Conservation (phyloP, 2,797 vertebrate species). For the Acomys russatus region DNA sequence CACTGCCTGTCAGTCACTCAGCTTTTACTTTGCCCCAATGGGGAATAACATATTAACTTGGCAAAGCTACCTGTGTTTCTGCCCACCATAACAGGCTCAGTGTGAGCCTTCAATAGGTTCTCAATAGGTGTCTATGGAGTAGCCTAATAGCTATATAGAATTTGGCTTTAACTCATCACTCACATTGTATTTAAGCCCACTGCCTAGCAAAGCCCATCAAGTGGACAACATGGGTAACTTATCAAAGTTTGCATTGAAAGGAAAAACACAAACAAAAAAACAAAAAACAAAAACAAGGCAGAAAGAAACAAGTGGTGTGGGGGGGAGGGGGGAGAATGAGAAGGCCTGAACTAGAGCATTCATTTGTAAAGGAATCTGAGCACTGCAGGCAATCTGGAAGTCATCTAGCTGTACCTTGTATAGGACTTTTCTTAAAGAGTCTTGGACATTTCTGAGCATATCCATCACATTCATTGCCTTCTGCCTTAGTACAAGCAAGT, state of each 20-base stretch:
- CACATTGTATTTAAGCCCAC: neutral
- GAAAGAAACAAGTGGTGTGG: neutral
- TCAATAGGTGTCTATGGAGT: neutral
- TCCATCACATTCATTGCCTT: neutral
- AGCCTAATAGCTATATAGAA: neutral
- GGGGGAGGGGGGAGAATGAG: too few relatives aligned
- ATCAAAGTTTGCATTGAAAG: slow-evolving; percentile 6
- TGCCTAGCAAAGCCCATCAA: neutral
- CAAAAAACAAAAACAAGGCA: neutral
- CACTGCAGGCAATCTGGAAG: neutral
- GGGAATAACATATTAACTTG: neutral
- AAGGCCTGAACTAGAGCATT: neutral
- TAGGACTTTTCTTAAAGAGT: neutral
- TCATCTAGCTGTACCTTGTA: neutral
- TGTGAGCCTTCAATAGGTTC: neutral
- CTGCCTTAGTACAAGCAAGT: neutral
- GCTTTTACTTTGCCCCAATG: neutral
- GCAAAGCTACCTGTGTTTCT: neutral
- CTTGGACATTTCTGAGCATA: neutral
- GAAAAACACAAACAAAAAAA: too few relatives aligned
- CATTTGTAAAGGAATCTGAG: neutral
- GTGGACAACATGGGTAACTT: neutral
- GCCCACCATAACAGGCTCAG: neutral
- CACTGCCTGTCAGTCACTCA: neutral
- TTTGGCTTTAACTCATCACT: slow-evolving; percentile 10